Evolutionary conservation across 2,888 invertebrate species (phyloP).

Genomic region (Ormyrus thymus): DNA sequence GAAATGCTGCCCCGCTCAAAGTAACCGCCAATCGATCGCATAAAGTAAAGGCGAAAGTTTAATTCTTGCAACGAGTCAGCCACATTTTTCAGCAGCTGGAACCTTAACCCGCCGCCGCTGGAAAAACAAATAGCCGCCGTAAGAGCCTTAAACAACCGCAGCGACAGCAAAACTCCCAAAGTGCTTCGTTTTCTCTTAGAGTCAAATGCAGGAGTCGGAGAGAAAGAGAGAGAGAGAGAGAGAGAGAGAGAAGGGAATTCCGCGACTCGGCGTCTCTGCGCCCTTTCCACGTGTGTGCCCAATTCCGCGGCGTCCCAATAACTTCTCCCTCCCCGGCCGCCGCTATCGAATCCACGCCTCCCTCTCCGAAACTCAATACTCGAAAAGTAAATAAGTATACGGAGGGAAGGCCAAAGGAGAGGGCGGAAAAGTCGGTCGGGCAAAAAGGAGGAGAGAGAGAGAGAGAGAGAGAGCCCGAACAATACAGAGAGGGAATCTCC

Average conservation of each 20-base stretch:
- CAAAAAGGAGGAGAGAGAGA: background rate
- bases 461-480: background rate
- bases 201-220: constrained; percentile 13
- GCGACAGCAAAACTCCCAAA: constrained; percentile 6
- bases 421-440: background rate
- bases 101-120: constrained; percentile 2
- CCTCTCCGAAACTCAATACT: constrained; percentile 18
- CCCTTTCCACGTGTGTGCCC: background rate
- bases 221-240: background rate
- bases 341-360: constrained; percentile 33
- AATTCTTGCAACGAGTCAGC: background rate
- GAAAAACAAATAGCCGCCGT: constrained; percentile 24
- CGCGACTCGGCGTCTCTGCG: no score
- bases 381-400: constrained; percentile 48
- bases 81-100: background rate
- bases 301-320: constrained; percentile 14
- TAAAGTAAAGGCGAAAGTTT: no score
- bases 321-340: background rate
- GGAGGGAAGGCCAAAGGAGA: background rate
- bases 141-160: background rate
- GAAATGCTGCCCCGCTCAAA: no score
- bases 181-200: constrained; percentile 17
- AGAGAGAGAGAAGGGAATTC: no score
- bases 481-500: constrained; percentile 16
- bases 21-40: no score